Evolutionary conservation across 2,113 vertebrate genomes (phyloP).

Genomic region (Pomatostomus ruficeps): DNA sequence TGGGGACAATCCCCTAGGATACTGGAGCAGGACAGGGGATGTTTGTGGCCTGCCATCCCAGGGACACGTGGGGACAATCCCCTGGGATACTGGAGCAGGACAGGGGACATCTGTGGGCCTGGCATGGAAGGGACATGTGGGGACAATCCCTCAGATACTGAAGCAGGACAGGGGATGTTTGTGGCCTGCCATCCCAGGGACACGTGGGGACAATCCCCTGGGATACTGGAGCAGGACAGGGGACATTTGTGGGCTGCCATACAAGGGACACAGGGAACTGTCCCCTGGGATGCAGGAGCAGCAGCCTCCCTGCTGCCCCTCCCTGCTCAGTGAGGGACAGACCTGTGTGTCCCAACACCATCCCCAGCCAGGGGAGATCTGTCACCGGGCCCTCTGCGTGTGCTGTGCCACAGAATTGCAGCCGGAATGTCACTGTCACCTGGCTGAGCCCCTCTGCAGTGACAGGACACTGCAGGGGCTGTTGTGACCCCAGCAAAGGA

Average conservation of each 20-base stretch:
- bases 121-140: neutral
- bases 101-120: neutral
- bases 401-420: neutral
- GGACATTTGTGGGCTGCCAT: neutral
- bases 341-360: neutral
- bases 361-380: neutral
- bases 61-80: neutral
- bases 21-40: neutral
- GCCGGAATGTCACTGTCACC: neutral
- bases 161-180: neutral
- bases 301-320: neutral
- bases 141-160: neutral
- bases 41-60: neutral
- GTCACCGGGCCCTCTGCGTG: rapidly evolving
- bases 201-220: neutral
- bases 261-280: neutral
- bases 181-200: neutral
- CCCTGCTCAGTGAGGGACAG: neutral
- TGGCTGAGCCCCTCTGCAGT: neutral
- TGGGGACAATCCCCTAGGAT: neutral
- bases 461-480: neutral
- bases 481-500: neutral
- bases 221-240: neutral
- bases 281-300: neutral
- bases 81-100: neutral